Evolutionary conservation across 2,888 invertebrate species (phyloP), one percentile per base, ranked within the genome.

Genomic region (Agrilus biguttatus): DNA sequence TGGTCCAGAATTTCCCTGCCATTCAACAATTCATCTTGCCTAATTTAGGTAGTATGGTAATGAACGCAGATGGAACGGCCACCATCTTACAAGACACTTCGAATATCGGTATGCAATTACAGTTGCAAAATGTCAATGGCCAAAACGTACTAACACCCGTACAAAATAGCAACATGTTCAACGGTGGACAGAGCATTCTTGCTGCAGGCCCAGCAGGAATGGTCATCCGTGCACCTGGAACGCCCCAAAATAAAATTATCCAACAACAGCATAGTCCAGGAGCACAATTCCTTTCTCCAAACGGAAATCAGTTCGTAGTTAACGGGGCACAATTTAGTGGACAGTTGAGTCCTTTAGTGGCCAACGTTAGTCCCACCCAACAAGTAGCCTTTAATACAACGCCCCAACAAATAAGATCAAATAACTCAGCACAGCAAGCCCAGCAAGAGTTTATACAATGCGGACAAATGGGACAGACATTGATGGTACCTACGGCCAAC

Each of bases 11-110:
- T 58, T 82, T 83, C 59, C 83, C 83, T 0, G 78, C 81, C 0
- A 82, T 83, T 52, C 88, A 87, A 59, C 88, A 88, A 57, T 80
- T 88, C 53, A 78, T 88, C 41, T 80, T 88, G 43, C 87, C 87
- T 10, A 85, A 87, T 51, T 66, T 84, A 2, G 64, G 83, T 12
- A 83, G 87, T 1, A 80, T 88, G 78, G 82, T 89, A 1, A 83
- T 88, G 83, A 80, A 83, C 8, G 79, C 85, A 0, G 83, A 83
- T 55, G 69, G 69, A 5, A 73, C 74, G 4, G 79, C 86, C 1
- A 83, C 86, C 0, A 71, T 88, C 37, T 56, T 78, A 35, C 83
- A 81, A 59, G 83, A 83, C 49, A 73, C 78, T 14, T 71, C 77
- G 0, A 75, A 78, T 34, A 72, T 83, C 53, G 80, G 81, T 1